Evolutionary conservation across 2,888 invertebrate genomes (phyloP).

Genomic region (Mythimna impura): DNA sequence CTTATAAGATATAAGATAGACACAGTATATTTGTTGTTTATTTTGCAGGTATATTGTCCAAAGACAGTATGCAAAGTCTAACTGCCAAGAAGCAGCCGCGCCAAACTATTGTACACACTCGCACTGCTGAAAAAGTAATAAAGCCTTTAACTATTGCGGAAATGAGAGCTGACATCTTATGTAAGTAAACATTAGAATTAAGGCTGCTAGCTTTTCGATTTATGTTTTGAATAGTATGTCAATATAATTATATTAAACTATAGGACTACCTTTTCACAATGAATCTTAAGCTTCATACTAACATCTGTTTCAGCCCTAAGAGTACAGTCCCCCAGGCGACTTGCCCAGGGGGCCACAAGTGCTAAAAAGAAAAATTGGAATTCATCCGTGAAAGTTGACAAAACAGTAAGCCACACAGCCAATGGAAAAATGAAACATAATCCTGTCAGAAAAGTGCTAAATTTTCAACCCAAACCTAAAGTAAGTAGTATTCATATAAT

Average conservation of each 20-base stretch:
- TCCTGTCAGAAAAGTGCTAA: constrained; percentile 82
- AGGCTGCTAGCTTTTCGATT: too few species aligned
- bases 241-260: not conserved
- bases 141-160: constrained; percentile 82
- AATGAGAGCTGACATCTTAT: constrained; percentile 75
- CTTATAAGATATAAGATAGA: constrained; percentile 9
- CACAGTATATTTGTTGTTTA: not conserved
- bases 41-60: constrained; percentile 77
- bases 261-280: not conserved
- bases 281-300: too few species aligned
- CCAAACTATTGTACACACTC: constrained; percentile 67
- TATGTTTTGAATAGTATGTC: not conserved
- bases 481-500: constrained; percentile 57
- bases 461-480: constrained; percentile 78
- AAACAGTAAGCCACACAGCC: constrained; percentile 76
- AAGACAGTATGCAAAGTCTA: constrained; percentile 72
- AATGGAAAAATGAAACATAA: constrained; percentile 76
- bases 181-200: constrained; percentile 63
- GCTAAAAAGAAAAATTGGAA: constrained; percentile 83
- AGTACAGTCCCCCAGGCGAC: constrained; percentile 68
- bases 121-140: constrained; percentile 73
- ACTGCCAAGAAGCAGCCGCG: constrained; percentile 78
- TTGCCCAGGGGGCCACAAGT: constrained; percentile 65
- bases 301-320: constrained; percentile 74
- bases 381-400: constrained; percentile 83